Percentiles rank a stretch among this genome's conserved stretches.
Evolutionary conservation across 2,888 invertebrate species (phyloP).

Genomic region (Ophion ellenae): DNA sequence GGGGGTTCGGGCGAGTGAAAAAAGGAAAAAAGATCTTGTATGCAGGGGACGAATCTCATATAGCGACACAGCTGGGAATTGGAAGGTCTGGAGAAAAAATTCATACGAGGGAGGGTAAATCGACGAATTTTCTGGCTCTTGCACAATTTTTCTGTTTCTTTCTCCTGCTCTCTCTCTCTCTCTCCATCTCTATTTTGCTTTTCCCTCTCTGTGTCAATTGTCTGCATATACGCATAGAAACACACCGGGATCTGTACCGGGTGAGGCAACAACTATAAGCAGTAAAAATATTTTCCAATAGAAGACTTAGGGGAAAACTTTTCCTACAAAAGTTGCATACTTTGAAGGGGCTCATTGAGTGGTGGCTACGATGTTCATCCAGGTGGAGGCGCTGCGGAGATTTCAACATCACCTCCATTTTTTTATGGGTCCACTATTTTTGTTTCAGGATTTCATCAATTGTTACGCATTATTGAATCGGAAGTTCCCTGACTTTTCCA

Average conservation of each 20-base stretch:
- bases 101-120: conserved; percentile 73
- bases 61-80: conserved; percentile 82
- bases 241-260: background rate
- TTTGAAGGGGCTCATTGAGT: too few species aligned
- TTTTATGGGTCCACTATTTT: too few species aligned
- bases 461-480: too few species aligned
- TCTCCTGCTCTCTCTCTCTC: conserved; percentile 23
- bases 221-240: conserved; percentile 3
- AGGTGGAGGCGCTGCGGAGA: too few species aligned
- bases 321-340: too few species aligned
- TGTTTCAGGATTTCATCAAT: too few species aligned
- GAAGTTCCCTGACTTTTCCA: too few species aligned
- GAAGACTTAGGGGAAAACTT: too few species aligned
- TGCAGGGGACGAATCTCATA: conserved; percentile 82
- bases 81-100: conserved; percentile 78
- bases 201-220: conserved; percentile 31
- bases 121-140: conserved; percentile 59
- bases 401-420: too few species aligned
- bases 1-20: conserved; percentile 60
- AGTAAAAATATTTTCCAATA: too few species aligned
- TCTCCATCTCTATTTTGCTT: conserved; percentile 15
- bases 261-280: too few species aligned
- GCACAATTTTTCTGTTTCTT: conserved; percentile 46
- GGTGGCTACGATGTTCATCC: too few species aligned
- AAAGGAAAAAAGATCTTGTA: conserved; percentile 79